phyloP scores from a whole-genome alignment of 35 echinoderm and acorn worm genomes.

The Lytechinus variegatus region DNA sequence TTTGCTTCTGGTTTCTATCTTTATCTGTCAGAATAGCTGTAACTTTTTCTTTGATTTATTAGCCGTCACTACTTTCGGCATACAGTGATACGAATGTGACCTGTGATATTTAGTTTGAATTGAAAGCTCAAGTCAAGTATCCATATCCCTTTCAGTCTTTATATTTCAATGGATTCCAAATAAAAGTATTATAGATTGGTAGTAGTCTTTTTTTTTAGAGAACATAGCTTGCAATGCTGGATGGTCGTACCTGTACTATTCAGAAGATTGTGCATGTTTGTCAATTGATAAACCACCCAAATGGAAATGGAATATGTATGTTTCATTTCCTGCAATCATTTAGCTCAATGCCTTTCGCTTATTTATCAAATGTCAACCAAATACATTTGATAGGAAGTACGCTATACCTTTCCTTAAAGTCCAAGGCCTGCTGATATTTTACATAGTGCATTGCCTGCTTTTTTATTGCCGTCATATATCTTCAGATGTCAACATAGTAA shows the following conservation, averaged over 20 bases:
- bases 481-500: neutral
- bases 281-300: neutral
- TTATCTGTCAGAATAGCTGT: no score
- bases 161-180: neutral
- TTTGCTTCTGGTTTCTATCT: no score
- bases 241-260: neutral
- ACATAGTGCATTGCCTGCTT: slow-evolving; percentile 7
- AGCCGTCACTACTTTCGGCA: no score
- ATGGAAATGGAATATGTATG: neutral
- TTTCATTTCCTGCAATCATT: slow-evolving; percentile 12
- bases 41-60: no score
- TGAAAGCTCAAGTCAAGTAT: neutral
- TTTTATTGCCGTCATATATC: neutral
- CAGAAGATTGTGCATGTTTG: neutral
- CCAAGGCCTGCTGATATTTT: neutral
- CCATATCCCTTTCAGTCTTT: neutral
- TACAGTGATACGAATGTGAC: no score
- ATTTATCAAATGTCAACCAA: slow-evolving; percentile 12
- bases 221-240: neutral
- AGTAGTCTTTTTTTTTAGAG: neutral
- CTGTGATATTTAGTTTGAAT: no score
- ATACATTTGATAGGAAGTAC: neutral
- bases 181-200: neutral
- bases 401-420: neutral
- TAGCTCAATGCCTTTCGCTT: neutral